Conservation (phyloP, 2,888 invertebrate species). For the Danaus chrysippus region DNA sequence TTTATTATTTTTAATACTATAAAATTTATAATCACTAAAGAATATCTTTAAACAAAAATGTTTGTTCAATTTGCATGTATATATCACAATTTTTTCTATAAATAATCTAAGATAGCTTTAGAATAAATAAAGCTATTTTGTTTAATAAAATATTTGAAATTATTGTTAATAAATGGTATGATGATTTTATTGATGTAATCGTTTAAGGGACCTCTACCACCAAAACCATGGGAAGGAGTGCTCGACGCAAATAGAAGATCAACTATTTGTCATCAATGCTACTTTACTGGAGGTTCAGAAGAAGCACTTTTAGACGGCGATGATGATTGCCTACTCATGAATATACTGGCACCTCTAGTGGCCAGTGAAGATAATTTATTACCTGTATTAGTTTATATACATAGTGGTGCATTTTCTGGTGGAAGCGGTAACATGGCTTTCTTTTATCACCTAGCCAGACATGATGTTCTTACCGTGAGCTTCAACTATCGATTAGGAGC, state of each 20-base stretch:
- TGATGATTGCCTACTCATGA: constrained; percentile 59
- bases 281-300: constrained; percentile 47
- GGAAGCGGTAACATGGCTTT: constrained; percentile 64
- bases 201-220: constrained; percentile 63
- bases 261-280: constrained; percentile 56
- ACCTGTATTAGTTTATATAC: constrained; percentile 65
- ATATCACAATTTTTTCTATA: too few species aligned
- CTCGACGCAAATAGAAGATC: constrained; percentile 43
- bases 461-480: constrained; percentile 82
- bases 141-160: not conserved
- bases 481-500: constrained; percentile 86
- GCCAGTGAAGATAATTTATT: constrained; percentile 53
- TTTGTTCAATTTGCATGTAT: too few species aligned
- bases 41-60: too few species aligned
- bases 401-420: constrained; percentile 65
- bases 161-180: not conserved
- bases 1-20: too few species aligned
- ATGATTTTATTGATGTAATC: not conserved
- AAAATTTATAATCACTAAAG: too few species aligned
- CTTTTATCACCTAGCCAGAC: constrained; percentile 81
- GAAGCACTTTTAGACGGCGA: constrained; percentile 50
- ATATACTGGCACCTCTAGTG: constrained; percentile 54
- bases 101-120: too few species aligned
- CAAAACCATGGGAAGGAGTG: constrained; percentile 50
- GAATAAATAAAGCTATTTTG: too few species aligned